Evolutionary conservation across 2,888 invertebrate species (phyloP).

Genomic region (Parnassius apollo): DNA sequence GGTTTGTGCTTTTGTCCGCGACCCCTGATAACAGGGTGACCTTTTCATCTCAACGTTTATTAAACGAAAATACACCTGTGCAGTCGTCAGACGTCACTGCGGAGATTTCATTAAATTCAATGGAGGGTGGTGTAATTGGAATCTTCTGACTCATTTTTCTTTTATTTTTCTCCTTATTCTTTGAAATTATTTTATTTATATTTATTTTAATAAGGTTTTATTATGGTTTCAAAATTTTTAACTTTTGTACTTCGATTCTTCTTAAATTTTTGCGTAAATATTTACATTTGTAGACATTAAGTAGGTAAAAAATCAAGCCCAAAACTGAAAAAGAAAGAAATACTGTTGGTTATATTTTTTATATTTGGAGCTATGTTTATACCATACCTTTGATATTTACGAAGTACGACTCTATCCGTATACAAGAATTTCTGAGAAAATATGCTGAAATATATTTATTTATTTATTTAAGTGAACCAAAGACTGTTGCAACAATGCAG

Average conservation of each 20-base stretch:
- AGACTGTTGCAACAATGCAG: too few relatives aligned
- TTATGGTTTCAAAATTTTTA: neutral
- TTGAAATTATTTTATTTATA: constrained; percentile 30
- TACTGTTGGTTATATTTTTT: too few relatives aligned
- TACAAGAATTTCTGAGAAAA: too few relatives aligned
- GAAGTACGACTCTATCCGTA: too few relatives aligned
- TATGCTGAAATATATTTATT: too few relatives aligned
- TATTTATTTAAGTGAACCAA: too few relatives aligned
- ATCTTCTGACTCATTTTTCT: constrained; percentile 39
- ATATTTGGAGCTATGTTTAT: too few relatives aligned
- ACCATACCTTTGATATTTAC: too few relatives aligned
- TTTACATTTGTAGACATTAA: neutral
- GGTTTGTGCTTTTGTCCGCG: constrained; percentile 61
- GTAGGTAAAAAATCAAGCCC: neutral
- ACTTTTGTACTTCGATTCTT: neutral
- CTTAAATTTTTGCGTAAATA: neutral
- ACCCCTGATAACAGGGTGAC: constrained; percentile 59
- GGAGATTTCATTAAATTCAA: constrained; percentile 63
- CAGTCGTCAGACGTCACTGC: constrained; percentile 50
- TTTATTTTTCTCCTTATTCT: constrained; percentile 39
- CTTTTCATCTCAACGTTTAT: constrained; percentile 60
- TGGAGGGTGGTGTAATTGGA: constrained; percentile 53
- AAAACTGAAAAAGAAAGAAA: too few relatives aligned
- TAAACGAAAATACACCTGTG: constrained; percentile 69
- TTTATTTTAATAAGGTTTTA: neutral